A percentile compares a stretch with the other conserved stretches of the same genome.
These are phyloP conservation scores for Passer montanus DNA, from an alignment of 2,113 vertebrate genomes.

Conservation along the genomic window DNA sequence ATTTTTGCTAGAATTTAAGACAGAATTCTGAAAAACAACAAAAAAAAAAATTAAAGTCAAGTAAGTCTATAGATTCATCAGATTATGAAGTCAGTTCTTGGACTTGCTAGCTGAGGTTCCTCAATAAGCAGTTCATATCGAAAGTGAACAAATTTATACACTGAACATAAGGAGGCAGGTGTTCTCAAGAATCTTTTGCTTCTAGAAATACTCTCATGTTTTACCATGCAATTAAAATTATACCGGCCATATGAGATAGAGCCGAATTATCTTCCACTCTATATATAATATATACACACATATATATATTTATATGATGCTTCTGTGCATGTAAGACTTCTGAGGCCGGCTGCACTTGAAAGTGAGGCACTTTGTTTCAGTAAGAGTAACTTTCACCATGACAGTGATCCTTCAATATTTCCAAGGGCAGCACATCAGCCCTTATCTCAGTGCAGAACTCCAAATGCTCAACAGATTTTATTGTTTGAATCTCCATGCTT, in stretches of 20 bases:
- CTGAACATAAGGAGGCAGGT: constrained; percentile 28
- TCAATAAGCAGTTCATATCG: not conserved
- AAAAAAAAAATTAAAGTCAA: not conserved
- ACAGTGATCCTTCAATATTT: not conserved
- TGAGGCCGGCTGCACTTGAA: not conserved
- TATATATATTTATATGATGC: not conserved
- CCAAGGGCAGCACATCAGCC: not conserved
- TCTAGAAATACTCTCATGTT: constrained; percentile 35
- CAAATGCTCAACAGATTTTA: not conserved
- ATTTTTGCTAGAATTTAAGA: not conserved
- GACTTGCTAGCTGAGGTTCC: not conserved
- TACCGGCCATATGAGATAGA: constrained; percentile 14
- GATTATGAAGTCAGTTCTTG: not conserved
- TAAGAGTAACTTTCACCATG: not conserved
- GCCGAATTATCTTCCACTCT: not conserved
- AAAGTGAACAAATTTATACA: constrained; percentile 1
- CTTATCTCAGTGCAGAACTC: not conserved
- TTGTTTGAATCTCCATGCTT: not conserved
- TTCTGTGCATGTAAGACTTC: not conserved
- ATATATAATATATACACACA: not conserved
- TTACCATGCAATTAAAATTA: constrained; percentile 44
- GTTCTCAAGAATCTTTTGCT: constrained; percentile 10
- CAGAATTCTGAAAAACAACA: not conserved
- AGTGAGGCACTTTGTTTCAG: not conserved
- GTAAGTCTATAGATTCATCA: not conserved